Base-by-base conservation (phyloP, 1,140 invertebrate species). In the Sycophila sp. region DNA sequence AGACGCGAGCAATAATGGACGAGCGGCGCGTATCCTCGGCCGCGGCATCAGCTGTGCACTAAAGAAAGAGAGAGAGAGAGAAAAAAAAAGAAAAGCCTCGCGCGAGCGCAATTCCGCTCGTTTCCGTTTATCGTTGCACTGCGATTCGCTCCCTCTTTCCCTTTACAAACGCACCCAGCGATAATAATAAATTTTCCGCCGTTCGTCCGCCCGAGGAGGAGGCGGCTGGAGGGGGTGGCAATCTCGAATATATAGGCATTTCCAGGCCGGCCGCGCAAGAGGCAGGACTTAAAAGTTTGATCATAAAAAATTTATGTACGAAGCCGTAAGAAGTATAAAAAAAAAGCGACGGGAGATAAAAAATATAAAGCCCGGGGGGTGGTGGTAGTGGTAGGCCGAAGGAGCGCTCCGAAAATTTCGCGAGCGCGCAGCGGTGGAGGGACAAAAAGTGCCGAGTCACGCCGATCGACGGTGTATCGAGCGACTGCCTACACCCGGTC, bases 391-490 rank as follows among this genome's bases (percentile, higher is more conserved):
- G n/a, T n/a, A n/a, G n/a, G n/a, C n/a, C n/a, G n/a, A n/a, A n/a
- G n/a, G n/a, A n/a, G n/a, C n/a, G n/a, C n/a, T n/a, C 22, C 34
- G 34, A 64, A 51, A 64, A 64, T 64, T 64, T 51, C 17, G 49
- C 24, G 55, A n/a, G n/a, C n/a, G n/a, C n/a, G n/a, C n/a, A 15
- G 47, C 2, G 64, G 11, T 6, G 19, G 42, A 36, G 19, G 19
- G 15, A 26, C 47, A 64, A 64, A 56, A 40, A 22, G 65, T 67
- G 47, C 34, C 66, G 59, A 49, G 45, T 72, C 71, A 73, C 72
- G 70, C 58, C 73, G 68, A 74, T 72, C 65, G 72, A 53, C 45
- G 72, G 74, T 78, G 74, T 76, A 78, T 78, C 74, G 75, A 77
- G 74, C 73, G 74, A n/a, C n/a, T n/a, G n/a, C n/a, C n/a, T n/a